phyloP scores from a whole-genome alignment of 2,113 vertebrate genomes.

The Hassar affinis region DNA sequence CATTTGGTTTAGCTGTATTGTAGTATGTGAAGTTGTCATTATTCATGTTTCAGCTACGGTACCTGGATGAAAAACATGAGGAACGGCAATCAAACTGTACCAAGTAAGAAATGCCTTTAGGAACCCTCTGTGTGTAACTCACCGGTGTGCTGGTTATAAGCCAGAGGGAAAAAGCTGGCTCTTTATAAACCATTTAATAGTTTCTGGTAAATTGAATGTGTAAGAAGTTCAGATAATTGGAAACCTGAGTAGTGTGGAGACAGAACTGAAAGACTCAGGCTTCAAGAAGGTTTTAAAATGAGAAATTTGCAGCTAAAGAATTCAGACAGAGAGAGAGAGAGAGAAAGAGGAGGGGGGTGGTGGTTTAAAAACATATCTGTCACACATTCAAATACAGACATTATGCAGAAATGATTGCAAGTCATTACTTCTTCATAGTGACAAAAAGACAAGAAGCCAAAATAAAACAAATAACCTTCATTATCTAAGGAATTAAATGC shows the following conservation, averaged over 20 bases:
- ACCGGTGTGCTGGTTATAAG: background rate
- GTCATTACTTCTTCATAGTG: background rate
- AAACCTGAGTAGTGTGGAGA: background rate
- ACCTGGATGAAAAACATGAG: constrained; percentile 15
- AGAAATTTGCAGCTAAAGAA: background rate
- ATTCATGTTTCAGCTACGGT: background rate
- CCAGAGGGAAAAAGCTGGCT: constrained; percentile 12
- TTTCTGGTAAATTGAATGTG: constrained; percentile 37
- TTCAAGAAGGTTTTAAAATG: background rate
- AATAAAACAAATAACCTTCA: background rate
- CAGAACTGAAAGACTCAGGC: background rate
- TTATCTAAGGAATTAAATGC: background rate
- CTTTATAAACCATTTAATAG: constrained; percentile 37
- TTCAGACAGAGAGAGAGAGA: background rate
- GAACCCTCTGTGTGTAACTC: constrained; percentile 15
- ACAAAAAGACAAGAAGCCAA: background rate
- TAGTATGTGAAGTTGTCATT: background rate
- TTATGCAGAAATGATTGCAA: background rate
- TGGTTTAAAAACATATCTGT: background rate
- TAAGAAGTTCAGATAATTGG: background rate
- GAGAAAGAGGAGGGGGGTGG: too few relatives aligned
- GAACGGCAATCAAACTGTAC: constrained; percentile 16
- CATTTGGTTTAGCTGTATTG: background rate
- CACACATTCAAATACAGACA: background rate
- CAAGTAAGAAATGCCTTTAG: background rate